phyloP scores from a whole-genome alignment of 2,888 invertebrate genomes.

The Zaprionus bogoriensis region DNA sequence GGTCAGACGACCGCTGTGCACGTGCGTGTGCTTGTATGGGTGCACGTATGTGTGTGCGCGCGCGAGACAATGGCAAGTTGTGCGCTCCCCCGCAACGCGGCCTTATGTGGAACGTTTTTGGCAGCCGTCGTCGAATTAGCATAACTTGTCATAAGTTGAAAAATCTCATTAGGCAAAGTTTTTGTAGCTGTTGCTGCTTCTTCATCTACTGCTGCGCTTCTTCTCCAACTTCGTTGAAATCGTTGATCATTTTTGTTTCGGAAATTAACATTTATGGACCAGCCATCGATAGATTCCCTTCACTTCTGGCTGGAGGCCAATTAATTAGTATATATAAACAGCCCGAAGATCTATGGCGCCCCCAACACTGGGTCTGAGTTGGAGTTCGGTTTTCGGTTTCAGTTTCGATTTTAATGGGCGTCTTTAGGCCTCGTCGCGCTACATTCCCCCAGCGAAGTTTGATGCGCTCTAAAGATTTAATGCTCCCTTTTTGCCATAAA shows the following conservation, averaged over 20 bases:
- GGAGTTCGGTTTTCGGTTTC: slow-evolving; percentile 1
- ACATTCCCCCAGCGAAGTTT: slow-evolving; percentile 13
- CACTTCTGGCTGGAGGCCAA: slow-evolving; percentile 60
- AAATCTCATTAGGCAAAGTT: slow-evolving; percentile 71
- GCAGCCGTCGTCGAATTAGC: slow-evolving; percentile 61
- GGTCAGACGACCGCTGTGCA: slow-evolving; percentile 31
- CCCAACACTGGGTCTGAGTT: not conserved
- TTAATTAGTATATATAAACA: slow-evolving; percentile 72
- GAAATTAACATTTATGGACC: slow-evolving; percentile 65
- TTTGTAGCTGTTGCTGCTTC: slow-evolving; percentile 29
- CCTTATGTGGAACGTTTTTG: slow-evolving; percentile 46
- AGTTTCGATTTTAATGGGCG: slow-evolving; percentile 29
- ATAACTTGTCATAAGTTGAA: slow-evolving; percentile 78
- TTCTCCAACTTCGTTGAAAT: slow-evolving; percentile 18
- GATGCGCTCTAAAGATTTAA: slow-evolving; percentile 26
- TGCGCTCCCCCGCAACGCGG: slow-evolving; percentile 49
- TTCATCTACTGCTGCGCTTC: slow-evolving; percentile 6
- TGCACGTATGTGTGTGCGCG: too few species aligned
- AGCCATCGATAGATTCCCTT: slow-evolving; percentile 57
- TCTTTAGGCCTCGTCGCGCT: slow-evolving; percentile 8
- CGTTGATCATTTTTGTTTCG: slow-evolving; percentile 55
- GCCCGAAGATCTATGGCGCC: slow-evolving; percentile 26
- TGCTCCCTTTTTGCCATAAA: slow-evolving; percentile 7
- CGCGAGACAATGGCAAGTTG: slow-evolving; percentile 33
- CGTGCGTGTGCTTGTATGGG: not conserved